Evolutionary conservation across 2,888 invertebrate species (phyloP), one percentile per base, ranked within the genome.

Genomic region (Platycheirus albimanus): DNA sequence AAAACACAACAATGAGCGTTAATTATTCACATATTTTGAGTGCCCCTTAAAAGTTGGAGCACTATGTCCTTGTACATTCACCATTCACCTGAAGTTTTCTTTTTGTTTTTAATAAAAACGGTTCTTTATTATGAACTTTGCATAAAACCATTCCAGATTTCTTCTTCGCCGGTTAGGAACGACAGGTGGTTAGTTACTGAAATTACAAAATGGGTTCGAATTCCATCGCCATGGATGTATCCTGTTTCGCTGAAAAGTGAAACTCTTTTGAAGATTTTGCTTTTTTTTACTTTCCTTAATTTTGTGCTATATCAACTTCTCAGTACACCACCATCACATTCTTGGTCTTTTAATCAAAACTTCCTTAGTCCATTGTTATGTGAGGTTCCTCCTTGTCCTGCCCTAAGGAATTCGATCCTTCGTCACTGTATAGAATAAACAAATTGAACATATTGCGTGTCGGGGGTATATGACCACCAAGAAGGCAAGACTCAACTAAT

Each of bases 371-470:
- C 56, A 54, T 63, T 70, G 56, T 41, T 51, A 36, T n/a, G 8
- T n/a, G 24, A 11, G 38, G 8, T 64, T 3, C 33, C n/a, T 52
- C 30, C n/a, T 63, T 49, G 7, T 28, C 49, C n/a, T 24, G 36
- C 24, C 63, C 8, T 11, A 19, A 41, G 69, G 72, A 83, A 77
- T 81, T 71, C 36, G 81, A 81, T 77, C 71, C 67, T 71, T 47
- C 24, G 66, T 28, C 36, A 33, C 28, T 38, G 24, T 17, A n/a
- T n/a, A 63, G 41, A 61, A 54, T 77, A 81, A 78, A 83, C 78
- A 83, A 83, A 69, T 78, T 51, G 47, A 72, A 69, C 83, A 83
- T 36, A 78, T 78, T 83, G 78, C 78, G 61, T 56, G 52, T 54
- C 71, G 5, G n/a, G 13, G 13, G 33, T 6, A 15, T 13, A 3